Evolutionary conservation across 2,113 vertebrate species (phyloP), one percentile per base, ranked within the genome.

Genomic region (Zeus faber): DNA sequence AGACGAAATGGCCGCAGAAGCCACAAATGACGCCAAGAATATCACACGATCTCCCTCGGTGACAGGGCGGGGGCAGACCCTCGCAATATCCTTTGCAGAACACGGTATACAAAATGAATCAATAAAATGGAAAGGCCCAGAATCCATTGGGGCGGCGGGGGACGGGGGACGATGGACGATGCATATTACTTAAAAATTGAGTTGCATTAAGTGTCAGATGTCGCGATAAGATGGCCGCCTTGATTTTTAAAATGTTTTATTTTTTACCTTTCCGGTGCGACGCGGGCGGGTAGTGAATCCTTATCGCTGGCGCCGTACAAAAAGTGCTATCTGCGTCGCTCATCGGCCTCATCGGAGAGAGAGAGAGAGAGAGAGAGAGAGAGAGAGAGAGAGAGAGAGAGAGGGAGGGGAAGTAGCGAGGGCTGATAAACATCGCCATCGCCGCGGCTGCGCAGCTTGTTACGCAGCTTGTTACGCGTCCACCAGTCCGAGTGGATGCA

Each of bases 281-380:
- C 11, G 1, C 11, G 13, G 33, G 33, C 2, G 33, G 80, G 80
- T 73, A 72, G 61, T 72, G 65, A 59, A 62, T 76, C 60, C 78
- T 85, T 83, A 84, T 87, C 83, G 80, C 63, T 73, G 68, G 66
- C 27, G 72, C 81, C 81, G 80, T 72, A n/a, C n/a, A 43, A 77
- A 80, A 37, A 11, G 73, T 31, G 16, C 58, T 76, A 85, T 86
- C 83, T 81, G 63, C 56, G 77, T 58, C 71, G 79, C 70, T 82
- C 62, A 86, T 83, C 85, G 37, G 64, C 62, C 4, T 59, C n/a
- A 43, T 4, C 26, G 62, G 51, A 4, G 58, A 62, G 62, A 59
- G 46, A 29, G 51, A 62, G 58, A 47, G 71, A 67, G 61, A 60
- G 58, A 45, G 71, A 67, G 63, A 62, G 58, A 48, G 72, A 63